A percentile compares a stretch with the other conserved stretches of the same genome.
These are phyloP conservation scores for Daphoenositta chrysoptera DNA, from an alignment of 2,113 vertebrate species.

Conservation along the genomic window DNA sequence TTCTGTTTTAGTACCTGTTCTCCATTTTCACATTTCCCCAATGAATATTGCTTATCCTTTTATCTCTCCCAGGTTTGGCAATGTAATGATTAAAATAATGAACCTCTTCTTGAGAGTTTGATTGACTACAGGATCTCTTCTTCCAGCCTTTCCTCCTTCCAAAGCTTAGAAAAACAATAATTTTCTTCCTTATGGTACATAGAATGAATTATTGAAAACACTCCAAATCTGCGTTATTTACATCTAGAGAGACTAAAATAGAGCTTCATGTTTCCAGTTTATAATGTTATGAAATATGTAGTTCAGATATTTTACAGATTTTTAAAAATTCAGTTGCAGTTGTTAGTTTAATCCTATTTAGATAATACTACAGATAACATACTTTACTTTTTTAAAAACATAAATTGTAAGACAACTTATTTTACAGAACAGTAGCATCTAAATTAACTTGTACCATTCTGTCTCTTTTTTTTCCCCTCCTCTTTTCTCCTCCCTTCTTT, in stretches of 20 bases:
- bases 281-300: neutral
- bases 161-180: neutral
- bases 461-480: neutral
- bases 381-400: neutral
- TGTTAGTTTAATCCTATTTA: neutral
- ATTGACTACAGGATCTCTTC: neutral
- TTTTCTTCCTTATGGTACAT: neutral
- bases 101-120: neutral
- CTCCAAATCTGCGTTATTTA: neutral
- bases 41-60: neutral
- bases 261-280: neutral
- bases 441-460: neutral
- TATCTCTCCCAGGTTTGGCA: neutral
- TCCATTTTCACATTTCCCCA: neutral
- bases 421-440: neutral
- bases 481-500: neutral
- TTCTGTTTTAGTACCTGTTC: neutral
- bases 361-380: neutral
- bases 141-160: neutral
- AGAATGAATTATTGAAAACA: neutral
- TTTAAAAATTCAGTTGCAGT: neutral
- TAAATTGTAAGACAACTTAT: neutral
- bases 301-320: neutral
- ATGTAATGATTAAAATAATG: neutral
- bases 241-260: neutral